Evolutionary conservation across 2,797 vertebrate genomes (phyloP).

Genomic region (Monodelphis domestica): DNA sequence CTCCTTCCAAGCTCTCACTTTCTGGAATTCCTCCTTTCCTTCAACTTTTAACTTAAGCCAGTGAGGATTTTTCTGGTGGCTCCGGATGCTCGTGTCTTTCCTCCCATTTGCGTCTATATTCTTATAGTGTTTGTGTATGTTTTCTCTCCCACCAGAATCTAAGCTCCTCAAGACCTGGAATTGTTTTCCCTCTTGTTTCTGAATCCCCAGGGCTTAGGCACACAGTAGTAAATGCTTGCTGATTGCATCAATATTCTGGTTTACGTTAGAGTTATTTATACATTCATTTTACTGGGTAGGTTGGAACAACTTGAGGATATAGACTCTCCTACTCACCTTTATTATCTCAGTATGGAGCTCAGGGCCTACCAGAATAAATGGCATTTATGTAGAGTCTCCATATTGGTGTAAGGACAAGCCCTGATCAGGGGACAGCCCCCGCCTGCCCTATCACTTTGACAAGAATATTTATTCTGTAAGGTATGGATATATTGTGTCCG

Average conservation of each 20-base stretch:
- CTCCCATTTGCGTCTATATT: not conserved
- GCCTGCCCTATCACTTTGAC: not conserved
- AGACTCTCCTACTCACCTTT: not conserved
- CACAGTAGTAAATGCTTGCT: not conserved
- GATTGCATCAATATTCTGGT: not conserved
- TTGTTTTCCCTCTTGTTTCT: not conserved
- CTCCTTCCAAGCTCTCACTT: too few species aligned
- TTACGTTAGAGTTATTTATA: not conserved
- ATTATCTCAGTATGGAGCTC: not conserved
- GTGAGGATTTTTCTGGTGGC: not conserved
- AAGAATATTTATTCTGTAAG: not conserved
- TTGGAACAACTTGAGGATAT: not conserved
- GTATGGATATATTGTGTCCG: not conserved
- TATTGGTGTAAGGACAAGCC: not conserved
- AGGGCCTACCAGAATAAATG: not conserved
- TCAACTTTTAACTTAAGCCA: too few species aligned
- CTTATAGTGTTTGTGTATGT: not conserved
- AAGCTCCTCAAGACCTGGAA: not conserved
- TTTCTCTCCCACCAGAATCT: not conserved
- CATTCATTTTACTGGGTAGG: not conserved
- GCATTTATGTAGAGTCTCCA: not conserved
- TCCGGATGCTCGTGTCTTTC: not conserved
- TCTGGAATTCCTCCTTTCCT: too few species aligned
- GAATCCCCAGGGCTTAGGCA: not conserved
- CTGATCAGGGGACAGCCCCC: not conserved